phyloP scores from a whole-genome alignment of 2,797 vertebrate species.

The Jordanella pulchra region DNA sequence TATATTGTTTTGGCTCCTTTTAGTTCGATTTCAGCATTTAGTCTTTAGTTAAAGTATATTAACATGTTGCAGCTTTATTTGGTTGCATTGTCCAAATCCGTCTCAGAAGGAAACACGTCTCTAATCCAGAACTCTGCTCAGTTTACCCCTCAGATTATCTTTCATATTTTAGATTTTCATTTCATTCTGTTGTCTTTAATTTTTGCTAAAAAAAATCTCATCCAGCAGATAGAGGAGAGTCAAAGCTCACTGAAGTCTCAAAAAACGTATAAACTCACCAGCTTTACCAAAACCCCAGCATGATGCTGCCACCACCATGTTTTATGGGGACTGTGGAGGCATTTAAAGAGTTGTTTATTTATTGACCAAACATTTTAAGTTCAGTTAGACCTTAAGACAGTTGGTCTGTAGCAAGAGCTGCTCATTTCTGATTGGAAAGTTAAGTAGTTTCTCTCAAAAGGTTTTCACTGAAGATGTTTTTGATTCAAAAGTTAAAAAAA shows the following conservation, averaged over 20 bases:
- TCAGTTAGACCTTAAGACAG: background rate
- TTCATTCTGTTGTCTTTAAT: background rate
- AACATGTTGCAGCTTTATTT: background rate
- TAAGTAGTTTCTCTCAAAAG: background rate
- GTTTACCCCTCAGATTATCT: background rate
- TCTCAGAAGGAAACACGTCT: background rate
- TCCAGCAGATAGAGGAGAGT: background rate
- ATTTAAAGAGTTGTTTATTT: background rate
- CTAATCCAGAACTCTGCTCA: background rate
- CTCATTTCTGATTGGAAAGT: slow-evolving; percentile 12
- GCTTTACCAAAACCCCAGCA: background rate
- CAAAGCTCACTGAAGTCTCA: background rate
- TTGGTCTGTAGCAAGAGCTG: background rate
- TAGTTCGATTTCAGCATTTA: background rate
- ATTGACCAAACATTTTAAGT: background rate
- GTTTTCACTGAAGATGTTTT: background rate
- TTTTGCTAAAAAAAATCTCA: no score
- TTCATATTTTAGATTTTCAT: background rate
- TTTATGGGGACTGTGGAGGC: background rate
- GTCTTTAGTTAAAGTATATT: background rate
- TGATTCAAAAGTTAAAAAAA: background rate
- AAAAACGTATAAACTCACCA: background rate
- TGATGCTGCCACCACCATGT: background rate
- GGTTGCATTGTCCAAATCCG: background rate
- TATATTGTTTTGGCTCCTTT: background rate